Conservation (phyloP, 2,113 vertebrate species). For the Brachypteracias leptosomus region DNA sequence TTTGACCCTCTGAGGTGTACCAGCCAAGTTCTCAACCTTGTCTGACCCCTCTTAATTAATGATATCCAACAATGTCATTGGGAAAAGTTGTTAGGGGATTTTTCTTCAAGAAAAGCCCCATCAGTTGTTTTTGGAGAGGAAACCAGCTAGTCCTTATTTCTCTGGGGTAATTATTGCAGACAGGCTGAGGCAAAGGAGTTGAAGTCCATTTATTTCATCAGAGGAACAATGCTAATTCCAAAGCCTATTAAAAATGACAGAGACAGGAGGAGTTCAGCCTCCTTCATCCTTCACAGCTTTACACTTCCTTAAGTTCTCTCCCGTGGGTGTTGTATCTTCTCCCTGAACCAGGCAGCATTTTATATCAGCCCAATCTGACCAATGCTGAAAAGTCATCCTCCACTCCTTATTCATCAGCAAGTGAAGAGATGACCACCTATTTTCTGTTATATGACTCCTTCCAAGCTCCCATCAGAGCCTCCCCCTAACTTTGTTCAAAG, state of each 20-base stretch:
- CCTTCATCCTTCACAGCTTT: constrained; percentile 32
- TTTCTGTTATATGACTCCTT: background rate
- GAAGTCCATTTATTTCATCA: background rate
- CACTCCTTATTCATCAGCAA: background rate
- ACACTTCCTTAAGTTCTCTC: background rate
- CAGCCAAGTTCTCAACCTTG: background rate
- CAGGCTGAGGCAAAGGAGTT: background rate
- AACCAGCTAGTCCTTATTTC: background rate
- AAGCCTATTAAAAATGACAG: constrained; percentile 10
- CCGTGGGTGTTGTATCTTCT: background rate
- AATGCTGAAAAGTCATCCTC: background rate
- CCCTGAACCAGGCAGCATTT: background rate
- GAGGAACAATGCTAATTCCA: constrained; percentile 2
- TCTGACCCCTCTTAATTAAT: background rate
- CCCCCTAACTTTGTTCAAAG: background rate
- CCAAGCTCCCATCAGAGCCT: background rate
- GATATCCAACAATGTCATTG: background rate
- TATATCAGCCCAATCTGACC: background rate
- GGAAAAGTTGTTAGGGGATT: background rate
- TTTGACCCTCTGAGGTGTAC: background rate
- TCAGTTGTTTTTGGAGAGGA: background rate
- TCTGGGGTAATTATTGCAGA: background rate
- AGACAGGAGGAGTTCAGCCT: background rate
- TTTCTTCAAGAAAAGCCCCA: background rate
- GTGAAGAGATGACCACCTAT: background rate